Evolutionary conservation across 2,797 vertebrate genomes (phyloP).

Genomic region (Coccyzus lansbergi): DNA sequence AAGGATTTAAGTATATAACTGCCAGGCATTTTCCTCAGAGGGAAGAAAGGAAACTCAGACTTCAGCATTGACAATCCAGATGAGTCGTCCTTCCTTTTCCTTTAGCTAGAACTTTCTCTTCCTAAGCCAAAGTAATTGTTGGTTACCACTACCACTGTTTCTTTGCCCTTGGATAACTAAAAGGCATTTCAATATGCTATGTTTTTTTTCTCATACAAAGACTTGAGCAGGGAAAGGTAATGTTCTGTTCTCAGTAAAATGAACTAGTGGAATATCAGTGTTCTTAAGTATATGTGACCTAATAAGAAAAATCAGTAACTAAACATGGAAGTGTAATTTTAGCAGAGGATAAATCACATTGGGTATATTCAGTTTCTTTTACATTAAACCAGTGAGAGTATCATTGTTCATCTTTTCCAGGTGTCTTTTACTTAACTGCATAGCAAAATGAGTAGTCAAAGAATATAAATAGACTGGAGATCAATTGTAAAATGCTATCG

Average conservation of each 20-base stretch:
- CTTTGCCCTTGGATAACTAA: neutral
- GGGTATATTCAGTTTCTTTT: conserved; percentile 56
- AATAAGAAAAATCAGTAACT: conserved; percentile 51
- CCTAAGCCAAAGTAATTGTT: neutral
- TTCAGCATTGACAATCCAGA: neutral
- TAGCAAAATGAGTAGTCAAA: neutral
- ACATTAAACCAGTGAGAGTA: conserved; percentile 39
- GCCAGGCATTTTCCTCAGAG: neutral
- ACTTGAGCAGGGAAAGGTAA: neutral
- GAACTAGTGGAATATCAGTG: conserved; percentile 14
- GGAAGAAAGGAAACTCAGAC: neutral
- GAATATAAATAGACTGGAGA: neutral
- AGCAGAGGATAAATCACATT: conserved; percentile 54
- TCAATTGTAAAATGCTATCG: conserved; percentile 6
- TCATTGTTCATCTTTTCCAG: neutral
- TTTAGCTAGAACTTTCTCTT: neutral
- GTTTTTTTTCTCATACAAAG: neutral
- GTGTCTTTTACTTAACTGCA: conserved; percentile 8
- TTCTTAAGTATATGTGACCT: conserved; percentile 55
- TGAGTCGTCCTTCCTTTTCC: neutral
- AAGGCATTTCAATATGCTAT: neutral
- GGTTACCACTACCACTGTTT: neutral
- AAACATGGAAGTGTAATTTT: conserved; percentile 54
- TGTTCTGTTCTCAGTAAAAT: neutral
- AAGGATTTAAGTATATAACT: neutral